These are phyloP conservation scores for Chelonus formosanus DNA, from an alignment of 2,888 invertebrate species.

Conservation along the genomic window DNA sequence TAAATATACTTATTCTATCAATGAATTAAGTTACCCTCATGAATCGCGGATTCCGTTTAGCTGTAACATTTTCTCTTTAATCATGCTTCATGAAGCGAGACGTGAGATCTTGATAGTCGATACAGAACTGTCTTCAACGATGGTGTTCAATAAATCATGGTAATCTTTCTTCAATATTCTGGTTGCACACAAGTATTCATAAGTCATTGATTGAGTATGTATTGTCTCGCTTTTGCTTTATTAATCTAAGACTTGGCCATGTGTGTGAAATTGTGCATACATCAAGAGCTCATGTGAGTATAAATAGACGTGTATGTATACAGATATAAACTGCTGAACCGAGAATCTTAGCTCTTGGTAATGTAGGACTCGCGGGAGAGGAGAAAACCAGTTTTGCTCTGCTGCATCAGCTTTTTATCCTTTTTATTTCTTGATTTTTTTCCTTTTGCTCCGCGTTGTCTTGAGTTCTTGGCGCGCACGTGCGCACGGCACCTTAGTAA, in stretches of 20 bases:
- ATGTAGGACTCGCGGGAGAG: conserved; percentile 28
- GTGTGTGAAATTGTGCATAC: conserved; percentile 25
- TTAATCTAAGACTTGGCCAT: no score
- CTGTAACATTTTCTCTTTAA: neutral
- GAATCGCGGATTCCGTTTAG: neutral
- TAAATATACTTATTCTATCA: neutral
- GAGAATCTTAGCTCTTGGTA: conserved; percentile 15
- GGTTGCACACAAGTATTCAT: neutral
- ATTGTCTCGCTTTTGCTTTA: no score
- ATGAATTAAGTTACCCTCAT: neutral
- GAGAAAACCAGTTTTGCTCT: conserved; percentile 43
- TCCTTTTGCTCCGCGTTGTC: conserved; percentile 34
- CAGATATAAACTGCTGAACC: neutral
- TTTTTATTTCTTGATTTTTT: conserved; percentile 39
- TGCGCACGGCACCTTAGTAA: conserved; percentile 53
- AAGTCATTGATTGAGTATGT: no score
- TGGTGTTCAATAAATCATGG: conserved; percentile 37
- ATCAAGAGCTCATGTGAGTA: conserved; percentile 12
- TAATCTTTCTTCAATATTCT: conserved; percentile 33
- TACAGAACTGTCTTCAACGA: conserved; percentile 32
- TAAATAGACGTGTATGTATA: conserved; percentile 25
- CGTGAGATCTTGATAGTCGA: conserved; percentile 17
- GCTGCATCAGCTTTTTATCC: conserved; percentile 26
- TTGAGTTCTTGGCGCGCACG: conserved; percentile 48
- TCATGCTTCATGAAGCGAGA: conserved; percentile 21